Base-by-base conservation (phyloP, 1,140 invertebrate species). In the Pinna nobilis region DNA sequence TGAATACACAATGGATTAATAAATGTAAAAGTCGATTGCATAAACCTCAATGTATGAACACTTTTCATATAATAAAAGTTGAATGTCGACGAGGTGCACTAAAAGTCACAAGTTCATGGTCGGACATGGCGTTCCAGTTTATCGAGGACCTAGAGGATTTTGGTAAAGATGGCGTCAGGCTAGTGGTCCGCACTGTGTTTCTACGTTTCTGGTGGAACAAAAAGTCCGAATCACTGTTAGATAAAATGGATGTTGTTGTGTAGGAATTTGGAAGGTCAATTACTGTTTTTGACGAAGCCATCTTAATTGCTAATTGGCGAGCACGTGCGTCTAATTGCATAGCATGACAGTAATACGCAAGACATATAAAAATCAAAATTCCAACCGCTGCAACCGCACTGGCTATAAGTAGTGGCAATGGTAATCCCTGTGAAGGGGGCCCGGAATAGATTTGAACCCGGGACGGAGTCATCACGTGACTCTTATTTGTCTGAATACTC, bases 71-170 rank as follows among this genome's bases (percentile, higher is more conserved):
- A 25, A 82, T 77, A 64, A 82, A 82, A 7, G 80, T 82, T 66
- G 80, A 82, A 77, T 82, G 80, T 60, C 80, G 60, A 61, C 80
- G 44, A 18, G 80, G 75, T 13, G 77, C 65, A 15, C 75, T 70
- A 32, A 72, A 60, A 25, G 59, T 75, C 13, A 82, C 47, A 25
- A 81, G 37, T 44, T 79, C 80, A 28, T 79, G 75, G 63, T 82
- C 80, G n/a, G 65, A 66, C 37, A 77, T 65, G 20, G 71, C 71
- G 13, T 66, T 66, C 76, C 76, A 77, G 44, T 77, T 77, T 28
- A 74, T 59, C 2, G 70, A 74, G 6, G 63, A 53, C 32, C 71
- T 23, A 25, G 53, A 28, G 33, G 66, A 35, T 61, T 49, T 30
- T 18, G 44, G 41, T 0, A 47, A 28, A 47, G 59, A 37, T 13